phyloP scores from a whole-genome alignment of 2,888 invertebrate species.

The Drosophila atroscutellata region DNA sequence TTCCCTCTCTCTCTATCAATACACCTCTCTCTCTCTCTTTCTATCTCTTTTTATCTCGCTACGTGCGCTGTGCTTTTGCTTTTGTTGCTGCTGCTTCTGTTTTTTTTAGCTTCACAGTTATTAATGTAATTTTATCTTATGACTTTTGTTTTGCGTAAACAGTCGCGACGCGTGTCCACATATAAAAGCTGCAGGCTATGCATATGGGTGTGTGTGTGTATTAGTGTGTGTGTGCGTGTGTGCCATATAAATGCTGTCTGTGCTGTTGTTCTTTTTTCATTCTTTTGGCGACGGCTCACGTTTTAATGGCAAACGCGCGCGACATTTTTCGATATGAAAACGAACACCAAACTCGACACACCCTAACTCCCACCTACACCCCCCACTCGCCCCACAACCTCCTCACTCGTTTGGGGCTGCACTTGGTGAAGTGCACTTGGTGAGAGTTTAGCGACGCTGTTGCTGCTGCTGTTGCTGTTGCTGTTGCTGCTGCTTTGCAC shows the following conservation, averaged over 20 bases:
- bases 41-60: neutral
- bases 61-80: neutral
- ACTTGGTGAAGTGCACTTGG: conserved; percentile 54
- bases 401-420: conserved; percentile 28
- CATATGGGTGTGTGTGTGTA: conserved; percentile 15
- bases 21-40: neutral
- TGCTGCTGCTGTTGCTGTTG: neutral
- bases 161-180: conserved; percentile 61
- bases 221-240: conserved; percentile 27
- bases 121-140: conserved; percentile 81
- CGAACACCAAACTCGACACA: conserved; percentile 6
- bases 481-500: conserved; percentile 5
- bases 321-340: conserved; percentile 62
- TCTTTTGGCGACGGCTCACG: conserved; percentile 42
- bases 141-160: conserved; percentile 76
- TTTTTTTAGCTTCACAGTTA: conserved; percentile 52
- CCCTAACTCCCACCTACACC: neutral
- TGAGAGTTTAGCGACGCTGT: conserved; percentile 29
- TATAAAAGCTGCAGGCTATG: conserved; percentile 37
- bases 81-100: neutral
- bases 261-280: conserved; percentile 32
- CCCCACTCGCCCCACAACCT: neutral
- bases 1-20: neutral
- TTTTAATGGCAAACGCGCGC: conserved; percentile 74
- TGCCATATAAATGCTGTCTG: conserved; percentile 45